Evolutionary conservation across 2,797 vertebrate species (phyloP).

Genomic region (Spheniscus humboldti): DNA sequence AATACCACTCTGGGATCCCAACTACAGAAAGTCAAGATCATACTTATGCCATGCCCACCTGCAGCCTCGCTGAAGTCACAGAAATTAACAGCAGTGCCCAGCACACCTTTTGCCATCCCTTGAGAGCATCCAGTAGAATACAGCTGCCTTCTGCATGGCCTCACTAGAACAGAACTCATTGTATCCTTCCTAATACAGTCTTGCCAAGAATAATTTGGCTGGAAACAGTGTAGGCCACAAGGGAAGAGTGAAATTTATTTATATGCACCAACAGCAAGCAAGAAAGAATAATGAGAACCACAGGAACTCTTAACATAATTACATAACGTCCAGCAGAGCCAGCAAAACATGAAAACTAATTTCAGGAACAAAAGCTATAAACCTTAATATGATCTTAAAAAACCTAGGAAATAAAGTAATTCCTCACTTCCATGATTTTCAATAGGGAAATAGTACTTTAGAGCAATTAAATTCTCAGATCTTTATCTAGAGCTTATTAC

Average conservation of each 20-base stretch:
- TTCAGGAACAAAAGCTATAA: conserved; percentile 44
- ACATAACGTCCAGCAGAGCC: conserved; percentile 9
- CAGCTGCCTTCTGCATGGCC: not conserved
- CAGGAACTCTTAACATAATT: conserved; percentile 49
- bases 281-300: conserved; percentile 42
- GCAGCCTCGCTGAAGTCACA: not conserved
- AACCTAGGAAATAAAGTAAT: not conserved
- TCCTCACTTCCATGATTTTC: not conserved
- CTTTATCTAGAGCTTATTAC: conserved; percentile 13
- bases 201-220: not conserved
- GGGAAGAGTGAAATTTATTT: conserved; percentile 33
- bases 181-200: not conserved
- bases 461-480: conserved; percentile 8
- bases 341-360: conserved; percentile 44
- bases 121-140: not conserved
- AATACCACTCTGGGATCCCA: not conserved
- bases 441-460: not conserved
- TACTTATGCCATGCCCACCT: not conserved
- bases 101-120: not conserved
- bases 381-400: conserved; percentile 4
- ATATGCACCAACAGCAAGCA: not conserved
- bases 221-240: not conserved
- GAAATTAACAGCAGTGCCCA: not conserved
- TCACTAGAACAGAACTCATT: not conserved
- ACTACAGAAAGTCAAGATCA: not conserved